Base-by-base conservation (phyloP, 2,113 vertebrate species). In the Rynchops niger region DNA sequence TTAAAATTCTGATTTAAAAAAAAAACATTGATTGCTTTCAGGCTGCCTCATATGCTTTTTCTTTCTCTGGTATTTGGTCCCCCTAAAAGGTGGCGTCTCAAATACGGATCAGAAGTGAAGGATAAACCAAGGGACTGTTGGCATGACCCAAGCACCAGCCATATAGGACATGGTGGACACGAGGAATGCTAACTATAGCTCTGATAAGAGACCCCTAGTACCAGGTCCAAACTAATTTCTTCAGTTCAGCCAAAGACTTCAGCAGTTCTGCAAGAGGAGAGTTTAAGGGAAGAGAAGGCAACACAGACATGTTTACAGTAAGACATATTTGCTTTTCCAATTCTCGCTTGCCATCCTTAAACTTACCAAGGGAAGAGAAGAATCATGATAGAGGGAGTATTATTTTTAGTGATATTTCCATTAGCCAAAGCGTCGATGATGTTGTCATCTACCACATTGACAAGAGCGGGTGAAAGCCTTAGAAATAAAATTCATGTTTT, bases 131-230 rank as follows among this genome's bases (percentile, higher is more conserved):
- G 26, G 19, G 13, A 22, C 32, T 6, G 36, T 50, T 52, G 23
- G 4, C 34, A 20, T 1, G 15, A 43, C 17, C 12, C 3, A 1
- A 49, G 27, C 49, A 29, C 30, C 17, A 34, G 61, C 15, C 2
- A 1, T 7, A 4, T 0, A 38, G 22, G 67, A 25, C 20, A 15
- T 14, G 2, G 27, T 1, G 1, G 42, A 42, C 21, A 26, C 0
- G 0, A 71, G 30, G 6, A 36, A 15, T 0, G 2, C 5, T 34
- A 63, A 18, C 42, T 25, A 7, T 15, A 36, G 19, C 30, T 26
- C 62, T 11, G 29, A 26, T 5, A 25, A 34, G 45, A 53, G 38
- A 38, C 15, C 34, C 10, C 45, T 17, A 22, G 30, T 3, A 42
- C 38, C 6, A 26, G 12, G 13, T 38, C 34, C 43, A 58, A 47